These are phyloP conservation scores for Scaeva pyrastri DNA, from an alignment of 2,888 invertebrate species.

Conservation along the genomic window DNA sequence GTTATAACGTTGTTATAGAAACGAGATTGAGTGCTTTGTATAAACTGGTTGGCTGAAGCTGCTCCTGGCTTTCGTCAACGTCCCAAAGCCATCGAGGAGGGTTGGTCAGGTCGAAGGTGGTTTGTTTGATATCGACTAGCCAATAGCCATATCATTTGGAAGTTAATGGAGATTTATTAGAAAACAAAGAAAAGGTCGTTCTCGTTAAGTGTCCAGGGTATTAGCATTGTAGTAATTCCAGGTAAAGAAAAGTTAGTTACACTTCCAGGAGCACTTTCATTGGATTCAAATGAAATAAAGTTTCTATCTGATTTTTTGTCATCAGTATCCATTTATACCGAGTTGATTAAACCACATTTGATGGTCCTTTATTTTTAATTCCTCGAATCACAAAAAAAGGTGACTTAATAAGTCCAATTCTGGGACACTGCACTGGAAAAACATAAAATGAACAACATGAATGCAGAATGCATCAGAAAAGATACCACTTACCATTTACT, in stretches of 20 bases:
- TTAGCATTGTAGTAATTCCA: neutral
- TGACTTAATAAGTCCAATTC: no score
- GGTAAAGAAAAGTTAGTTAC: neutral
- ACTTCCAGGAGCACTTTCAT: neutral
- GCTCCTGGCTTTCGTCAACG: constrained; percentile 5
- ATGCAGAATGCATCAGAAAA: no score
- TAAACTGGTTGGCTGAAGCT: constrained; percentile 42
- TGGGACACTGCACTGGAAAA: no score
- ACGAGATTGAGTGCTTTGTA: constrained; percentile 54
- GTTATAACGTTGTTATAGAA: constrained; percentile 44
- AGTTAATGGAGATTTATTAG: constrained; percentile 43
- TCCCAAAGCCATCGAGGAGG: neutral
- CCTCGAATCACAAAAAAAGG: neutral
- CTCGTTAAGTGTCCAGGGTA: constrained; percentile 3
- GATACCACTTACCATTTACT: no score
- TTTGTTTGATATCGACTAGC: neutral
- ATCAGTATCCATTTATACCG: neutral
- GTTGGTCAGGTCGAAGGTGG: no score
- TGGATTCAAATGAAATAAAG: no score
- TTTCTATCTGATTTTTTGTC: neutral
- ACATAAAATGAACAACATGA: no score
- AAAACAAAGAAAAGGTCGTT: constrained; percentile 35
- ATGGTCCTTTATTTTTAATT: neutral
- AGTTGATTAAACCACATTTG: neutral
- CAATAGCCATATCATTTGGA: constrained; percentile 20